phyloP scores from a whole-genome alignment of 2,113 vertebrate genomes.

The Fulica atra region DNA sequence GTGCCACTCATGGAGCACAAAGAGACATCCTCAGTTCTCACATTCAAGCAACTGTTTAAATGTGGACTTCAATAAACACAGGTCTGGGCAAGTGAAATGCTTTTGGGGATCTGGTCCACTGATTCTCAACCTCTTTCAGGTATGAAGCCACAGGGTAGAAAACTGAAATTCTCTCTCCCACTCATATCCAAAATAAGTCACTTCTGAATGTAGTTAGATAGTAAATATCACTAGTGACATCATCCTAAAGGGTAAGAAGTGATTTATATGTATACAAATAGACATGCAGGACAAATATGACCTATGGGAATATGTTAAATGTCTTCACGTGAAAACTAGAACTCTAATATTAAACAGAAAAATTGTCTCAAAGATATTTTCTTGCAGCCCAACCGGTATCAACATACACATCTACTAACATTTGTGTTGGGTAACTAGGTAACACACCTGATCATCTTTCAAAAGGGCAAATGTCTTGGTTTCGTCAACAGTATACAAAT shows the following conservation, averaged over 20 bases:
- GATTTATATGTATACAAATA: slow-evolving; percentile 47
- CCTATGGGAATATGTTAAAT: slow-evolving; percentile 57
- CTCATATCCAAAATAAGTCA: not conserved
- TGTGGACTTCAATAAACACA: not conserved
- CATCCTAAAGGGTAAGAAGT: slow-evolving; percentile 65
- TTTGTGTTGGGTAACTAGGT: not conserved
- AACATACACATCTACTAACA: slow-evolving; percentile 3
- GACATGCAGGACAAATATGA: slow-evolving; percentile 52
- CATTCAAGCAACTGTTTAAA: not conserved
- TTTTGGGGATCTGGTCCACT: not conserved
- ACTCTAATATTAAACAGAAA: slow-evolving; percentile 34
- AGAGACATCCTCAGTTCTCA: not conserved
- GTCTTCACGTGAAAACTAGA: slow-evolving; percentile 33
- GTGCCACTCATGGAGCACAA: not conserved
- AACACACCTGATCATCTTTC: slow-evolving; percentile 21
- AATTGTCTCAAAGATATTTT: slow-evolving; percentile 32
- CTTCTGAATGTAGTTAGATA: slow-evolving; percentile 19
- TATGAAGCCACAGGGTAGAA: not conserved
- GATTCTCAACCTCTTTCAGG: not conserved
- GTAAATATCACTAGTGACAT: slow-evolving; percentile 58
- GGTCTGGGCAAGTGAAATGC: not conserved
- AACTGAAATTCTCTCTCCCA: not conserved
- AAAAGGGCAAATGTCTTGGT: slow-evolving; percentile 12
- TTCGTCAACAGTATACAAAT: not conserved
- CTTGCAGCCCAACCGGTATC: not conserved